Percentiles rank a stretch among this genome's conserved stretches.
Conservation (phyloP, 2,797 vertebrate species). For the Enteromius mattozi region DNA sequence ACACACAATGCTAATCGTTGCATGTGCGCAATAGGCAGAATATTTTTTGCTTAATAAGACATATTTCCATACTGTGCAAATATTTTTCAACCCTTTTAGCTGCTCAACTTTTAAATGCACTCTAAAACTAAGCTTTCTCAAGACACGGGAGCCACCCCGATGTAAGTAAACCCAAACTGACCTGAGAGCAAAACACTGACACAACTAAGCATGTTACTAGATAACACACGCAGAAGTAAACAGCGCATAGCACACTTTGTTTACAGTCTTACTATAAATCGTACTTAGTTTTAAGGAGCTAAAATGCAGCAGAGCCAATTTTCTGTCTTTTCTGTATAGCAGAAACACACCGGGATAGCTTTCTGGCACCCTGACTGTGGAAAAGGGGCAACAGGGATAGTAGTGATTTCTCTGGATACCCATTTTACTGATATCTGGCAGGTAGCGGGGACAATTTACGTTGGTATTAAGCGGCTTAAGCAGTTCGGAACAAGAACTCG, state of each 20-base stretch:
- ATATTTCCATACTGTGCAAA: not conserved
- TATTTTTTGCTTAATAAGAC: not conserved
- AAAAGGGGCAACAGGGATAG: not conserved
- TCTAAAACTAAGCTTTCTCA: not conserved
- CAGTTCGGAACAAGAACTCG: constrained; percentile 22
- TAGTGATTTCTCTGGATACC: constrained; percentile 11
- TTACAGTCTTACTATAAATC: not conserved
- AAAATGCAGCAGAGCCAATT: not conserved
- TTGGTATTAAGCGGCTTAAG: constrained; percentile 29
- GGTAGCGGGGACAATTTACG: constrained; percentile 4
- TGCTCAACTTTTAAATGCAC: not conserved
- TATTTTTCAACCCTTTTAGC: not conserved
- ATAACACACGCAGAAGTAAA: not conserved
- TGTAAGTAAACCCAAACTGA: not conserved
- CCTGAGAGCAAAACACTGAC: not conserved
- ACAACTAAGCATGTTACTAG: not conserved
- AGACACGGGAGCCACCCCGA: not conserved
- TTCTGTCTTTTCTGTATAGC: not conserved
- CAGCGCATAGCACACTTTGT: not conserved
- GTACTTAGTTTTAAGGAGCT: not conserved
- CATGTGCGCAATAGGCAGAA: not conserved
- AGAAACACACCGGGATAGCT: not conserved
- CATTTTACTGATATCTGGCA: constrained; percentile 14
- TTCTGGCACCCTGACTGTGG: not conserved
- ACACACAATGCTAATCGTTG: not conserved